Base-by-base conservation (phyloP, 1,140 invertebrate species). In the Spodoptera frugiperda region DNA sequence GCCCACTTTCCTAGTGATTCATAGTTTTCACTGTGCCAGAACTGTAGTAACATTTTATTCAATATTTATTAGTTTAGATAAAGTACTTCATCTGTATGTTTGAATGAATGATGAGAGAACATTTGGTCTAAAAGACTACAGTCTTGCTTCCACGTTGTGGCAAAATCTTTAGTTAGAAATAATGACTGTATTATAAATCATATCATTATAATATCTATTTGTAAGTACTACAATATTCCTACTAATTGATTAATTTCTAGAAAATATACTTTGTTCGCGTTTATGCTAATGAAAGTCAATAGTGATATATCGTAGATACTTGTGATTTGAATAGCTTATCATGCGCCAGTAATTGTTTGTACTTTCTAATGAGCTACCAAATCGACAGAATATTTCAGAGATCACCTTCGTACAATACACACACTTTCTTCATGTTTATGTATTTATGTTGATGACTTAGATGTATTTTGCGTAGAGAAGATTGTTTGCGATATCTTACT, bases 391-490 rank as follows among this genome's bases (percentile, higher is more conserved):
- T 53, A 68, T 51, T 68, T 68, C 21, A 53, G 48, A 68, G 65
- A 53, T 68, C 14, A 65, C 63, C 63, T 49, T 33, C 8, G 53
- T 54, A 39, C 19, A 14, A 39, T 63, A 44, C 5, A 53, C n/a
- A n/a, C 65, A 68, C 65, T 68, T 53, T 68, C 65, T 33, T 68
- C 65, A 33, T 68, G 65, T 68, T 51, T 68, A 68, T 68, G 65
- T 68, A 68, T 68, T 68, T 68, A 68, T 68, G 65, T 53, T 68
- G 65, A 68, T 53, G 51, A 46, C n/a, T 33, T 53, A 67, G 30
- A 25, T 11, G 49, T 68, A 68, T 68, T 68, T 68, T 68, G 65
- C 65, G 63, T 25, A 63, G 44, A 51, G 65, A 33, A 9, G 65
- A 33, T 12, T 68, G 53, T 68, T 33, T 68, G 65, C 48, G 39